phyloP scores from a whole-genome alignment of 2,113 vertebrate species.

The Rhegmatorhina hoffmannsi region DNA sequence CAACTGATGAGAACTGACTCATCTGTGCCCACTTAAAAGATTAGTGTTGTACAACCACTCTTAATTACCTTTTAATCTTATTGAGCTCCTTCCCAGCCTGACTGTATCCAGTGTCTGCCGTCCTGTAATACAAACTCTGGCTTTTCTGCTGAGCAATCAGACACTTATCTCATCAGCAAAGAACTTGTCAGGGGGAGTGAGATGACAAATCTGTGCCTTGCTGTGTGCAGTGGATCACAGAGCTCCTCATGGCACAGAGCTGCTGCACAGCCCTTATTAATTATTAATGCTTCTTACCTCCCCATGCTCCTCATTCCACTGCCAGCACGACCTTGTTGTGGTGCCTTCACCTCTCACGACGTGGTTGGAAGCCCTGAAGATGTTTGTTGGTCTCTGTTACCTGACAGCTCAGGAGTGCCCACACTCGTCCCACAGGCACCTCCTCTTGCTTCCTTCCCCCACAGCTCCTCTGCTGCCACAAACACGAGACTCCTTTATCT shows the following conservation, averaged over 20 bases:
- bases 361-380: background rate
- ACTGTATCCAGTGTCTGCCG: background rate
- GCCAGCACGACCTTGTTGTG: background rate
- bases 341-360: background rate
- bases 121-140: background rate
- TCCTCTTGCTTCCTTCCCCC: background rate
- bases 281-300: background rate
- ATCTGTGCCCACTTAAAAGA: background rate
- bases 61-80: conserved; percentile 43
- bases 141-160: conserved; percentile 11
- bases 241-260: background rate
- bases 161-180: background rate
- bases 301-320: background rate
- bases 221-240: background rate
- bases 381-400: background rate
- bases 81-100: background rate
- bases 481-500: background rate
- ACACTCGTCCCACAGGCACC: fast-evolving
- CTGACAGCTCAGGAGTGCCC: background rate
- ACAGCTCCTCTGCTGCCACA: background rate
- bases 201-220: background rate
- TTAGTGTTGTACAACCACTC: background rate
- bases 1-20: background rate
- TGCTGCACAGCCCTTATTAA: background rate
- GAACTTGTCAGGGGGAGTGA: background rate